Evolutionary conservation across 2,888 invertebrate genomes (phyloP), one percentile per base, ranked within the genome.

Genomic region (Campoplex capitator): DNA sequence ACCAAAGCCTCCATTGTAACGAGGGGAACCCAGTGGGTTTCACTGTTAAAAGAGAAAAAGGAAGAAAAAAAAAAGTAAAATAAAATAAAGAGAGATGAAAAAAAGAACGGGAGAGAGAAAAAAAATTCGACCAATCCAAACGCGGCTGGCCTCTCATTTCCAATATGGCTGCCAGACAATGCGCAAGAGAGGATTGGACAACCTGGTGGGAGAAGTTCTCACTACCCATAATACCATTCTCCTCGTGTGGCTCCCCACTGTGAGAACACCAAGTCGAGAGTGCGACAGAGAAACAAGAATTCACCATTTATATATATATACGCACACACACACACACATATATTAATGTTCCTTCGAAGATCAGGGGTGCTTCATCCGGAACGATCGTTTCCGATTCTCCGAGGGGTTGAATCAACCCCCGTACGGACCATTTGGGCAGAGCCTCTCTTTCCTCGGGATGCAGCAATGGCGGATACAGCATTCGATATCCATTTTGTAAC

Each of bases 161-260:
- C 93, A 94, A 93, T 91, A 94, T 93, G 94, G 94, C 93, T 92
- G 93, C 93, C 92, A 91, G 93, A 93, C 93, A 93, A 93, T 94
- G 91, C 92, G 92, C 92, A 91, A 89, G 88, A 89, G 90, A 90
- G 90, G 89, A 88, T 89, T 88, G 89, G 83, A 67, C 65, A 84
- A 83, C 67, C 80, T 78, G 84, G 90, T 89, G 91, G 90, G 91
- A 91, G 91, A 90, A 91, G 83, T 88, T 73, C 88, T 91, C 90
- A 92, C 92, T 92, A 93, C 92, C 93, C 93, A 93, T 94, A 92
- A 93, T 92, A 91, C 93, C 93, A 92, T 93, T 93, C 93, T 92
- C 92, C 91, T 62, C 23, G 71, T 70, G 38, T 88, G 90, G 84
- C 92, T 93, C 93, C 93, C 93, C 93, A 92, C 93, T 93, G 93